Conservation (phyloP, 2,113 vertebrate genomes). For the Mirza zaza region DNA sequence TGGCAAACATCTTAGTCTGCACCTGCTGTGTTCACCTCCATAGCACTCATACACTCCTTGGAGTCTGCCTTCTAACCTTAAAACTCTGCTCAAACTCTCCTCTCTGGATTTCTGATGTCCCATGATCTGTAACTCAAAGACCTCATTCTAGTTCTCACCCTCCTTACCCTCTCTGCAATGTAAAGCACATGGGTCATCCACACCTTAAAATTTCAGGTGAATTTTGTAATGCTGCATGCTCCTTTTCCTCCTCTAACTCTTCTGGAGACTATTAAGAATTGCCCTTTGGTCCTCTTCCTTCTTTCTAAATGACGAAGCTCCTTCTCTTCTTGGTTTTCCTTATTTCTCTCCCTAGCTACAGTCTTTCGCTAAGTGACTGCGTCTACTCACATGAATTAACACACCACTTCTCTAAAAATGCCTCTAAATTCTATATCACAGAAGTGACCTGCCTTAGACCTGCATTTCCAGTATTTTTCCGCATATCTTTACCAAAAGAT, state of each 20-base stretch:
- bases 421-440: not conserved
- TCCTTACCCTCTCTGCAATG: not conserved
- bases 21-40: not conserved
- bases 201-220: not conserved
- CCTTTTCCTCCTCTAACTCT: not conserved
- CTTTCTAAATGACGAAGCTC: not conserved
- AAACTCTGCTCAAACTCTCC: not conserved
- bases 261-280: not conserved
- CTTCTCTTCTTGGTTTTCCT: not conserved
- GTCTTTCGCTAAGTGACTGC: not conserved
- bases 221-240: not conserved
- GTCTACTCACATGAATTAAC: not conserved
- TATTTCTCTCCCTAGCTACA: not conserved
- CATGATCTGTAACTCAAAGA: not conserved
- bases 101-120: not conserved
- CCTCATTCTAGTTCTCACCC: not conserved
- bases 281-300: not conserved
- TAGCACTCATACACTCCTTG: not conserved
- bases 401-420: not conserved
- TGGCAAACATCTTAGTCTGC: not conserved
- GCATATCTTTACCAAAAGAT: not conserved
- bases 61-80: not conserved
- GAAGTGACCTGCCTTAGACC: not conserved
- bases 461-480: not conserved
- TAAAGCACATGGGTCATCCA: not conserved